A percentile compares a stretch with the other conserved stretches of the same genome.
phyloP scores from a whole-genome alignment of 2,888 invertebrate species.

The Callyntrura guangdongensis region DNA sequence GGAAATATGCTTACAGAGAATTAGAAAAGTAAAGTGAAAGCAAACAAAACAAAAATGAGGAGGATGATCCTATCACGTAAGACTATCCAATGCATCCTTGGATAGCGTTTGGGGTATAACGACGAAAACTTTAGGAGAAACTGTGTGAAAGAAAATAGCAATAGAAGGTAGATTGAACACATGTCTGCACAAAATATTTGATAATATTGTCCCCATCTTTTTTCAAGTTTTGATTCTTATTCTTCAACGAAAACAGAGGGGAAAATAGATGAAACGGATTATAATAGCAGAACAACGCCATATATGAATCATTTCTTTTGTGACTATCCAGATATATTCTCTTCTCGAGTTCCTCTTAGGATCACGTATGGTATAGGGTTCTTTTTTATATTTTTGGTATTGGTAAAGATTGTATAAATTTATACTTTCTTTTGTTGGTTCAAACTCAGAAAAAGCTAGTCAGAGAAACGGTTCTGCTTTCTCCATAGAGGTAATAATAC shows the following conservation, averaged over 20 bases:
- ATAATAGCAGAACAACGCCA: not conserved
- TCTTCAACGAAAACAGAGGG: not conserved
- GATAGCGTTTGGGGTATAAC: constrained; percentile 49
- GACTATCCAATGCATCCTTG: constrained; percentile 20
- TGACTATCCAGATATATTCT: no score
- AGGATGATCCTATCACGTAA: constrained; percentile 52
- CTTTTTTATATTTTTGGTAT: no score
- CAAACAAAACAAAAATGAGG: constrained; percentile 58
- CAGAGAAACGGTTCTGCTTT: no score
- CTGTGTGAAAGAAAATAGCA: not conserved
- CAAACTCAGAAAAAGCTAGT: no score
- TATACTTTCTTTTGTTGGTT: no score
- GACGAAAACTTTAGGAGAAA: constrained; percentile 30
- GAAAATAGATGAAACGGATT: not conserved
- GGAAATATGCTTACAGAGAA: not conserved
- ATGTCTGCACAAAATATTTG: not conserved
- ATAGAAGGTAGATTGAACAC: not conserved
- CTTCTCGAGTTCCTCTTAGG: no score
- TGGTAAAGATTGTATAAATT: no score
- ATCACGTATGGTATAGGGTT: no score
- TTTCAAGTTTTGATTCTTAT: not conserved
- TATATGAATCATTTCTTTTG: no score
- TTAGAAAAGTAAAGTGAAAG: constrained; percentile 49
- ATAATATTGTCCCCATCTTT: not conserved
- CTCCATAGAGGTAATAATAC: no score